These are phyloP conservation scores for Spea hammondii DNA, from an alignment of 2,797 vertebrate genomes.

Conservation along the genomic window DNA sequence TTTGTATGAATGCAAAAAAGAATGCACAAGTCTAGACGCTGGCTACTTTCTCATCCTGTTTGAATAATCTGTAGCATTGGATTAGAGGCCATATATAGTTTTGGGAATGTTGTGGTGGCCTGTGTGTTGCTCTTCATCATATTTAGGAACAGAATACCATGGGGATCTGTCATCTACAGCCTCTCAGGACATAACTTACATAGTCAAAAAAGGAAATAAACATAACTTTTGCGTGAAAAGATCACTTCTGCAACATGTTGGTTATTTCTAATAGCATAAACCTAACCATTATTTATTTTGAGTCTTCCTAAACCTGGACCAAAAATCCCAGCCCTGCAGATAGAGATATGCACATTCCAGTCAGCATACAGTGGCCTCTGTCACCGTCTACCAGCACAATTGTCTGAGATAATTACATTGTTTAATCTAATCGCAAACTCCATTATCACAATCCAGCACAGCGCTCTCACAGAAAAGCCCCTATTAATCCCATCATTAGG, in stretches of 20 bases:
- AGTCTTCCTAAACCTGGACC: background rate
- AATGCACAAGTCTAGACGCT: too few species aligned
- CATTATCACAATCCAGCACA: conserved; percentile 50
- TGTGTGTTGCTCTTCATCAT: too few species aligned
- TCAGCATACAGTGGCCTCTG: background rate
- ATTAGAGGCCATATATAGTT: too few species aligned
- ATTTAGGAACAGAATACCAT: too few species aligned
- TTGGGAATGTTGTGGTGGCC: too few species aligned
- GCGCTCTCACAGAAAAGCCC: conserved; percentile 45
- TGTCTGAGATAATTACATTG: conserved; percentile 50
- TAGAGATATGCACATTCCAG: background rate
- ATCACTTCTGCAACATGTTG: background rate
- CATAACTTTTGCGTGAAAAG: background rate
- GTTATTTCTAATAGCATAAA: background rate
- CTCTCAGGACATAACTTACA: too few species aligned
- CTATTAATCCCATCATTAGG: conserved; percentile 52
- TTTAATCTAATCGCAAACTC: conserved; percentile 47
- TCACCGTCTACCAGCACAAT: conserved; percentile 39
- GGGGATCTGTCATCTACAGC: too few species aligned
- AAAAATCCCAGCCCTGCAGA: conserved; percentile 26
- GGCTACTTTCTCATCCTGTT: too few species aligned
- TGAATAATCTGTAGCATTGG: too few species aligned
- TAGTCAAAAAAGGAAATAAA: too few species aligned
- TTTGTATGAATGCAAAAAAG: too few species aligned
- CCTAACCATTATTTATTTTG: background rate